Evolutionary conservation across 2,113 vertebrate genomes (phyloP).

Genomic region (Sturnira hondurensis): DNA sequence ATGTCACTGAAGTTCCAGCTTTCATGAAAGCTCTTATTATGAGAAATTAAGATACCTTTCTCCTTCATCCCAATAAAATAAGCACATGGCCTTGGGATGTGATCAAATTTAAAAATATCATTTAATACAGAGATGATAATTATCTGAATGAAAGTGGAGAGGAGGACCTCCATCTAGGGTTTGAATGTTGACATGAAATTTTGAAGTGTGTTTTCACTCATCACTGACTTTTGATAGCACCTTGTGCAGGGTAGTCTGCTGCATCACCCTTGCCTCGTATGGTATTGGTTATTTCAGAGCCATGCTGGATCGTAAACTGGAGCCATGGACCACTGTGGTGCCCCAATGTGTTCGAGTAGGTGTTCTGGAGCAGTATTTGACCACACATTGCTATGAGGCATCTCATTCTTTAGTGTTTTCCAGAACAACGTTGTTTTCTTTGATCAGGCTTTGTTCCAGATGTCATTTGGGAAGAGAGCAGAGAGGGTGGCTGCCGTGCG

Average conservation of each 20-base stretch:
- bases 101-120: conserved; percentile 46
- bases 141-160: conserved; percentile 49
- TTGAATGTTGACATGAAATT: conserved; percentile 56
- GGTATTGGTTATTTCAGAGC: conserved; percentile 46
- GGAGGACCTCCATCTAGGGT: conserved; percentile 53
- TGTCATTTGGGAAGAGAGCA: background rate
- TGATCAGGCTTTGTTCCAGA: background rate
- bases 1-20: conserved; percentile 40
- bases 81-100: background rate
- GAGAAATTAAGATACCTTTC: conserved; percentile 65
- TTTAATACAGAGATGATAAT: conserved; percentile 57
- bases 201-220: conserved; percentile 64
- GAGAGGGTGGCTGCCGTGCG: background rate
- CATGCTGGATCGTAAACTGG: background rate
- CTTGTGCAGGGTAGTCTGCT: conserved; percentile 51
- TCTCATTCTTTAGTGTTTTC: background rate
- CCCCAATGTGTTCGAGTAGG: background rate
- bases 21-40: conserved; percentile 44
- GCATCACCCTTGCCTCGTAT: conserved; percentile 46
- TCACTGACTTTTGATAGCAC: conserved; percentile 63
- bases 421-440: background rate
- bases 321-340: background rate
- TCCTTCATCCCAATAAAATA: conserved; percentile 54
- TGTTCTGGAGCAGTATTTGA: background rate
- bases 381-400: background rate